phyloP scores from a whole-genome alignment of 2,888 invertebrate genomes.

The Coelogynopora nodosa region DNA sequence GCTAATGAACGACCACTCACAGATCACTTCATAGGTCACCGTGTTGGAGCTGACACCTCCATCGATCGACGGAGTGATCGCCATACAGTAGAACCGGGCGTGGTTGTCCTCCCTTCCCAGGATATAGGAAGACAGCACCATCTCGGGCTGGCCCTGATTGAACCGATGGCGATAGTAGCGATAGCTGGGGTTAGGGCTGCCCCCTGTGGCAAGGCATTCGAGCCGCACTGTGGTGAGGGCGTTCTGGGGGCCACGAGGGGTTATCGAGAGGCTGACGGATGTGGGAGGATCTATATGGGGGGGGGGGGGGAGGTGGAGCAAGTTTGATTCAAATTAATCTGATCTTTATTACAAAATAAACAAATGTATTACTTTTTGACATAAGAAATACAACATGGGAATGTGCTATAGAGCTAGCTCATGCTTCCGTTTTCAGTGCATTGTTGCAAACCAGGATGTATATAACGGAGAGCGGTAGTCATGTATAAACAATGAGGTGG shows the following conservation, averaged over 20 bases:
- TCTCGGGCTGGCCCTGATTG: background rate
- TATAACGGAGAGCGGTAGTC: no score
- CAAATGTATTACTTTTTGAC: no score
- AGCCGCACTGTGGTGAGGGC: background rate
- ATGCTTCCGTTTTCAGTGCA: no score
- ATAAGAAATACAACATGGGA: no score
- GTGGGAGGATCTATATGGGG: background rate
- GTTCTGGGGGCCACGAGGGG: background rate
- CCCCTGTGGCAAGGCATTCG: background rate
- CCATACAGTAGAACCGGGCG: background rate
- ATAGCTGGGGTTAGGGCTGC: background rate
- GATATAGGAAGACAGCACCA: background rate
- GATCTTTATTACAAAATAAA: no score
- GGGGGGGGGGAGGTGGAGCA: no score
- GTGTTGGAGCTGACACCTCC: background rate
- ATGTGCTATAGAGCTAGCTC: no score
- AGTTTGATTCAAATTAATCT: no score
- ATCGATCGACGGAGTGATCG: background rate
- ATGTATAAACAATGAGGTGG: no score
- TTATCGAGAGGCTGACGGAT: background rate
- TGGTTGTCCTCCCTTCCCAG: background rate
- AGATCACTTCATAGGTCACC: background rate
- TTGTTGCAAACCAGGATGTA: no score
- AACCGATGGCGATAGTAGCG: background rate
- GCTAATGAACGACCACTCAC: no score